Evolutionary conservation across 1,140 invertebrate species (phyloP).

Genomic region (Drosophila micromelanica): DNA sequence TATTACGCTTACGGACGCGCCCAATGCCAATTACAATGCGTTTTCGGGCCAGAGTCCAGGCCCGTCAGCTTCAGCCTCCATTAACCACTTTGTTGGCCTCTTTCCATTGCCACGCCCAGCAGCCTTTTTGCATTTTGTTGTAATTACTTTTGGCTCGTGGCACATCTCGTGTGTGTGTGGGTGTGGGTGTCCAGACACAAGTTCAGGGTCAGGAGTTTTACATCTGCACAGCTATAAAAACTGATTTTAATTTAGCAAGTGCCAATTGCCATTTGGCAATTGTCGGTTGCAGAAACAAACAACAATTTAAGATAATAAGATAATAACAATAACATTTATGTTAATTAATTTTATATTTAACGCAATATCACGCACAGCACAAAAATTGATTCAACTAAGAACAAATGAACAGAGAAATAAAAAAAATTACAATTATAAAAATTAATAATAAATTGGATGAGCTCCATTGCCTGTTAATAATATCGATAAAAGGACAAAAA

Average conservation of each 20-base stretch:
- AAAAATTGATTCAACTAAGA: conserved; percentile 57
- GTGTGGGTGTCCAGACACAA: conserved; percentile 32
- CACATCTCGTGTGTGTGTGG: conserved; percentile 20
- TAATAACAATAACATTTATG: conserved; percentile 43
- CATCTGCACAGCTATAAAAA: conserved; percentile 39
- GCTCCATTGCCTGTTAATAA: conserved; percentile 57
- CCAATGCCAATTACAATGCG: conserved; percentile 71
- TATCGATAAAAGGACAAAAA: conserved; percentile 42
- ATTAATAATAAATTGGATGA: conserved; percentile 26
- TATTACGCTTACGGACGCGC: conserved; percentile 45
- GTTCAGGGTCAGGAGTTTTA: conserved; percentile 60
- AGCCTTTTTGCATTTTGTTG: conserved; percentile 58
- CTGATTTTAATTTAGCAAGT: conserved; percentile 27
- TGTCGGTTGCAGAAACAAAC: conserved; percentile 9
- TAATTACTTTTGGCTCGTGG: conserved; percentile 70
- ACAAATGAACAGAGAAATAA: conserved; percentile 22
- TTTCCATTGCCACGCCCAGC: conserved; percentile 37
- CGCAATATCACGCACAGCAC: conserved; percentile 39
- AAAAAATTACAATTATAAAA: conserved; percentile 4
- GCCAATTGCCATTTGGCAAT: conserved; percentile 16
- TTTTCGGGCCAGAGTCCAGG: conserved; percentile 28
- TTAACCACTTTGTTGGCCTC: conserved; percentile 12
- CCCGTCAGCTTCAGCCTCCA: conserved; percentile 9
- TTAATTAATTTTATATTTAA: conserved; percentile 68
- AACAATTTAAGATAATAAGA: conserved; percentile 16